phyloP scores from a whole-genome alignment of 2,113 vertebrate genomes.

The Psilopogon haemacephalus region DNA sequence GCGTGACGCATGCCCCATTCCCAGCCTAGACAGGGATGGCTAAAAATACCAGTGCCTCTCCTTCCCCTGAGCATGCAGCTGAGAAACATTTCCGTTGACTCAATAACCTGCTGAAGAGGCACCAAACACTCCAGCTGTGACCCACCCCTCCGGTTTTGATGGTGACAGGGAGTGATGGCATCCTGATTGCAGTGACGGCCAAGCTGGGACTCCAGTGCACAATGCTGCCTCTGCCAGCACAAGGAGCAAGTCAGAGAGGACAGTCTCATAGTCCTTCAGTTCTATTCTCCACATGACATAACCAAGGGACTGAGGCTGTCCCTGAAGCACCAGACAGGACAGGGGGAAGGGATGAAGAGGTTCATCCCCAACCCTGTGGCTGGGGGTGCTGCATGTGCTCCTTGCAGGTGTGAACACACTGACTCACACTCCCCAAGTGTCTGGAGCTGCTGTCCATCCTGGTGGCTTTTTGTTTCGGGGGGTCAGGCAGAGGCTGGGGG shows the following conservation, averaged over 20 bases:
- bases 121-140: not conserved
- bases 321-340: not conserved
- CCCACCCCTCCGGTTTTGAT: fast-evolving
- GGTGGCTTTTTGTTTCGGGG: not conserved
- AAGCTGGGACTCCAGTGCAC: not conserved
- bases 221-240: not conserved
- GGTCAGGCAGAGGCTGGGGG: not conserved
- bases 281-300: not conserved
- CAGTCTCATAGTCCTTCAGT: not conserved
- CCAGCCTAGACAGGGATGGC: not conserved
- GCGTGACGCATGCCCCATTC: fast-evolving
- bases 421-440: not conserved
- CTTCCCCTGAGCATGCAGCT: not conserved
- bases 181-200: fast-evolving
- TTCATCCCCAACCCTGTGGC: not conserved
- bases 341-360: not conserved
- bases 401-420: not conserved
- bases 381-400: not conserved
- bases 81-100: not conserved
- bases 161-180: fast-evolving
- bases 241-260: not conserved
- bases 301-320: not conserved
- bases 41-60: not conserved
- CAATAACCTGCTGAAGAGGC: not conserved
- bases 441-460: not conserved